Base-by-base conservation (phyloP, 2,888 invertebrate species). In the Heliothis peltigera region DNA sequence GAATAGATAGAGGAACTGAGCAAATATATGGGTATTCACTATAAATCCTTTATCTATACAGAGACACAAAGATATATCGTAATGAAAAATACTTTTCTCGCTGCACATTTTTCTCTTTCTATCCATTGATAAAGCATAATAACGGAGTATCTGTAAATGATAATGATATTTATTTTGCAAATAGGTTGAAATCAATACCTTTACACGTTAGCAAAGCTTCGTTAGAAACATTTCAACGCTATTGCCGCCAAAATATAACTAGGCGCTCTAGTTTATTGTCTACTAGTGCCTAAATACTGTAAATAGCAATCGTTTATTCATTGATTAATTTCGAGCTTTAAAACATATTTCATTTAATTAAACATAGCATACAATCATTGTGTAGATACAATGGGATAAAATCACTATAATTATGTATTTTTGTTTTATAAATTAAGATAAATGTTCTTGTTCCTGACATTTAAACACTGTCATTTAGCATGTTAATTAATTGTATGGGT, bases 191-290 rank as follows among this genome's bases (percentile, higher is more conserved):
- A n/a, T n/a, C n/a, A n/a, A n/a, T n/a, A n/a, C n/a, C n/a, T n/a
- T n/a, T n/a, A n/a, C n/a, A n/a, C n/a, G n/a, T n/a, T 12, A 25
- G 28, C 32, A 12, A 8, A 4, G 48, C 28, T 35, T 22, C 15
- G 10, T 64, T 74, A 70, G 70, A 70, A 74, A 4, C 48, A 22
- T 58, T 39, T 53, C 62, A 63, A 57, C 39, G 52, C 22, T n/a
- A 62, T 61, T 73, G 78, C 60, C 39, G 62, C 60, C 63, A 63
- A 56, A 10, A 19, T 70, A 64, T 43, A 48, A 55, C 42, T 32
- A 73, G 58, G 64, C 62, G 52, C 18, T 0, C n/a, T 39, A 6
- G 7, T 58, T 46, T n/a, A n/a, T n/a, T 6, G 39, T 58, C 19
- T 21, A 17, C 18, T 10, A 42, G 8, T 32, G 8, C 49, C 8